phyloP scores from a whole-genome alignment of 2,888 invertebrate species.

The Coelinius sp. region DNA sequence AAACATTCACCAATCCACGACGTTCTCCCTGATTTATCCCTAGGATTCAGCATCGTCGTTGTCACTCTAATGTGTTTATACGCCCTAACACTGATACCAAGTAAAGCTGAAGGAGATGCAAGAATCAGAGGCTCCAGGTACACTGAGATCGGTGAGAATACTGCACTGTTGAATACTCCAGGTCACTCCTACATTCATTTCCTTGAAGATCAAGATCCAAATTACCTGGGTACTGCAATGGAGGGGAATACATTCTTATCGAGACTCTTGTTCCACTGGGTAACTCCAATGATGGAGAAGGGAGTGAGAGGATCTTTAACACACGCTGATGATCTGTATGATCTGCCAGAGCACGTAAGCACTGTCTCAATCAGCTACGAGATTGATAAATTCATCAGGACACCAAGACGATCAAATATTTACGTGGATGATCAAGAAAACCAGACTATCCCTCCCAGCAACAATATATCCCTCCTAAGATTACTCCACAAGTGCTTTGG shows the following conservation, averaged over 20 bases:
- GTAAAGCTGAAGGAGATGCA: conserved; percentile 63
- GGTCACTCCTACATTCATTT: conserved; percentile 76
- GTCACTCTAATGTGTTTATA: conserved; percentile 80
- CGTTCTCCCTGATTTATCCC: conserved; percentile 68
- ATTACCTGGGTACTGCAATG: conserved; percentile 86
- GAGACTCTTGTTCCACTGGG: conserved; percentile 89
- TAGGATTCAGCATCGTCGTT: conserved; percentile 76
- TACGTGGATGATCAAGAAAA: conserved; percentile 39
- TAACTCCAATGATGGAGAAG: conserved; percentile 86
- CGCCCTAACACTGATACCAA: conserved; percentile 80
- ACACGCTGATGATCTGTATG: conserved; percentile 86
- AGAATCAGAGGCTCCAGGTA: conserved; percentile 70
- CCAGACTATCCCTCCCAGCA: conserved; percentile 53
- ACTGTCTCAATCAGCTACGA: conserved; percentile 76
- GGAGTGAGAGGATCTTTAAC: conserved; percentile 81
- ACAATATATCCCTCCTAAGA: conserved; percentile 75
- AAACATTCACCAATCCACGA: conserved; percentile 58
- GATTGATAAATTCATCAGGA: conserved; percentile 74
- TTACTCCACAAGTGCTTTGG: conserved; percentile 85
- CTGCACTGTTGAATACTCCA: conserved; percentile 73
- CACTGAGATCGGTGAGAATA: conserved; percentile 75
- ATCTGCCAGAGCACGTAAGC: conserved; percentile 80
- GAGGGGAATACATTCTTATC: conserved; percentile 81
- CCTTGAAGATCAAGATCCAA: conserved; percentile 77
- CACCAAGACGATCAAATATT: conserved; percentile 47